Percentiles rank a stretch among this genome's conserved stretches.
phyloP scores from a whole-genome alignment of 2,888 invertebrate genomes.

The Limnephilus marmoratus region DNA sequence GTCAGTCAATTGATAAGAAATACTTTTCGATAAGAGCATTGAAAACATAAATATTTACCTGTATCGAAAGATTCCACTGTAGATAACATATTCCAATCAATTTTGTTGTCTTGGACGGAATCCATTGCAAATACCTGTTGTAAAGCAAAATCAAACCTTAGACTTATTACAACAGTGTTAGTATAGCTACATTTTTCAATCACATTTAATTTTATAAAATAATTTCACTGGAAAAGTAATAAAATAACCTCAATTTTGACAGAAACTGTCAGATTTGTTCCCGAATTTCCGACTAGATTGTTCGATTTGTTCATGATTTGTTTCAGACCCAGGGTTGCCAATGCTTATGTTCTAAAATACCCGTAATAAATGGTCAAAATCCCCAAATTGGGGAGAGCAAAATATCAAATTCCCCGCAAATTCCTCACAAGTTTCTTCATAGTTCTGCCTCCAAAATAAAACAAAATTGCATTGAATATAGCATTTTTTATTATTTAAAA shows the following conservation, averaged over 20 bases:
- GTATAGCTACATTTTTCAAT: background rate
- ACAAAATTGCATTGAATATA: too few relatives aligned
- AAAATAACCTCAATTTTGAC: background rate
- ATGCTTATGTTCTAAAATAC: too few relatives aligned
- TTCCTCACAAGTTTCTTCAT: too few relatives aligned
- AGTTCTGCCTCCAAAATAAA: too few relatives aligned
- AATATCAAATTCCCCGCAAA: too few relatives aligned
- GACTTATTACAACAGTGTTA: background rate
- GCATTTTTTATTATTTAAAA: too few relatives aligned
- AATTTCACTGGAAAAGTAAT: background rate
- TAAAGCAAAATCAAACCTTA: background rate
- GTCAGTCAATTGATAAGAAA: background rate
- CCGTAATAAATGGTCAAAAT: too few relatives aligned
- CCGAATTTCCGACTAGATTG: constrained; percentile 26
- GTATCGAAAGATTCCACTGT: constrained; percentile 59
- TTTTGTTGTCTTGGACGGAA: constrained; percentile 23
- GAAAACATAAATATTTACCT: constrained; percentile 41
- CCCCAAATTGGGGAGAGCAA: too few relatives aligned
- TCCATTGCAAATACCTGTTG: constrained; percentile 44
- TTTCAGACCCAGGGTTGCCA: too few relatives aligned
- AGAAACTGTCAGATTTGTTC: constrained; percentile 14
- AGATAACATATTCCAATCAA: constrained; percentile 57
- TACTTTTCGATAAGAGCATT: background rate
- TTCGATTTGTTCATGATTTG: too few relatives aligned
- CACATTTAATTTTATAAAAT: background rate